Base-by-base conservation (phyloP, 1,140 invertebrate genomes). In the Drosophila lacertosa region DNA sequence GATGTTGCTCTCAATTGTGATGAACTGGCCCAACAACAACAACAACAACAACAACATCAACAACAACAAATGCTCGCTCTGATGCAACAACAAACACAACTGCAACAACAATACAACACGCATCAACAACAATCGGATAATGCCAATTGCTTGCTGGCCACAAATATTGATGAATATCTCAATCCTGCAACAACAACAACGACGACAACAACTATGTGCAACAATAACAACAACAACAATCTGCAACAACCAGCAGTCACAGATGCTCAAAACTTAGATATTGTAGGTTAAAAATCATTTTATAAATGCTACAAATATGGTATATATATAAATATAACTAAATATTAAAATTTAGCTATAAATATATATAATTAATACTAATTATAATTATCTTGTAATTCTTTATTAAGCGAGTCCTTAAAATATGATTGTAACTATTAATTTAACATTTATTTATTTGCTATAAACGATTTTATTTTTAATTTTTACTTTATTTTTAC, bases 231-330 rank as follows among this genome's bases (percentile, higher is more conserved):
- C 62, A 32, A 64, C 71, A 67, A 66, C 53, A 62, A 60, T 39
- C 58, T 62, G 60, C 71, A 89, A 89, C 67, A 76, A 69, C 22
- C 62, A 86, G 84, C 89, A 77, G 89, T 89, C 73, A 90, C 89
- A 83, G 90, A 91, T 91, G 90, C 90, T 91, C 90, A 91, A 91
- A 91, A 89, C 71, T 70, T 91, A 90, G 90, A 91, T 91, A 91
- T 91, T 89, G 90, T 91, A 90, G 90, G 74, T 57, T 91, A 91
- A 65, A 50, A 72, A 77, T 55, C 73, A 80, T 74, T 72, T 75
- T 75, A 83, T 84, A 86, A 80, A 79, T 79, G 77, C 79, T 73
- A 69, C n/a, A 70, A 67, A 76, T 72, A 79, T 77, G 16, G 44
- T 54, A 76, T 65, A 82, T 66, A 74, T 70, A 66, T 67, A 37